Percentiles rank a stretch among this genome's conserved stretches.
phyloP scores from a whole-genome alignment of 2,888 invertebrate genomes.

The Leptarthrus brevirostris region DNA sequence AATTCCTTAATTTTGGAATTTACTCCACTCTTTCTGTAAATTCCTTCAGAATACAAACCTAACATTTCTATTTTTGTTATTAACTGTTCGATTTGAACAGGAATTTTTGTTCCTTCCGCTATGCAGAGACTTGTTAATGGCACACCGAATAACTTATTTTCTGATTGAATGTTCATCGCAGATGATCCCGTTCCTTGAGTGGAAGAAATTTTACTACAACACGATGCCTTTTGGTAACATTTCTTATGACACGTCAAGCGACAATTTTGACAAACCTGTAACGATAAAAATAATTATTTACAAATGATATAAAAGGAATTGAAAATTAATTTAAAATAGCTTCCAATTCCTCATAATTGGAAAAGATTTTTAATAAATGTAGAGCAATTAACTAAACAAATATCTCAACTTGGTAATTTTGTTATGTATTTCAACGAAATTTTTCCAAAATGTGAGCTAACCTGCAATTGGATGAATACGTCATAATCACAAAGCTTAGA shows the following conservation, averaged over 20 bases:
- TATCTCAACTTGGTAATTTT: too few species aligned
- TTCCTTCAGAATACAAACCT: slow-evolving; percentile 91
- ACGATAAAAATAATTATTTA: neutral
- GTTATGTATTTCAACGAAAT: too few species aligned
- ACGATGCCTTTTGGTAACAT: slow-evolving; percentile 82
- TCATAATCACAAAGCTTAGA: too few species aligned
- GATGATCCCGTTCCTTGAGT: slow-evolving; percentile 56
- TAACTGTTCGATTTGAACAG: slow-evolving; percentile 87
- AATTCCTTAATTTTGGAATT: slow-evolving; percentile 85
- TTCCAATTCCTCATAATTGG: too few species aligned
- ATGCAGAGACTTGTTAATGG: slow-evolving; percentile 79
- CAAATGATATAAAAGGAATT: too few species aligned
- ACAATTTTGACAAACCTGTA: slow-evolving; percentile 77
- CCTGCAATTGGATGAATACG: too few species aligned
- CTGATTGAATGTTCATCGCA: slow-evolving; percentile 55
- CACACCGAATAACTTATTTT: slow-evolving; percentile 78
- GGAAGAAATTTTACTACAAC: slow-evolving; percentile 81
- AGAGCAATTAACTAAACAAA: too few species aligned
- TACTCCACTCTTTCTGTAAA: slow-evolving; percentile 92
- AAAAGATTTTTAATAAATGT: too few species aligned
- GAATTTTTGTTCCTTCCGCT: slow-evolving; percentile 78
- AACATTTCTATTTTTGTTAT: slow-evolving; percentile 91
- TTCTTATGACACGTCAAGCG: slow-evolving; percentile 95
- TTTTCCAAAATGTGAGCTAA: too few species aligned
- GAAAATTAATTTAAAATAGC: too few species aligned